Conservation (phyloP, 2,113 vertebrate species). For the Melospiza georgiana region DNA sequence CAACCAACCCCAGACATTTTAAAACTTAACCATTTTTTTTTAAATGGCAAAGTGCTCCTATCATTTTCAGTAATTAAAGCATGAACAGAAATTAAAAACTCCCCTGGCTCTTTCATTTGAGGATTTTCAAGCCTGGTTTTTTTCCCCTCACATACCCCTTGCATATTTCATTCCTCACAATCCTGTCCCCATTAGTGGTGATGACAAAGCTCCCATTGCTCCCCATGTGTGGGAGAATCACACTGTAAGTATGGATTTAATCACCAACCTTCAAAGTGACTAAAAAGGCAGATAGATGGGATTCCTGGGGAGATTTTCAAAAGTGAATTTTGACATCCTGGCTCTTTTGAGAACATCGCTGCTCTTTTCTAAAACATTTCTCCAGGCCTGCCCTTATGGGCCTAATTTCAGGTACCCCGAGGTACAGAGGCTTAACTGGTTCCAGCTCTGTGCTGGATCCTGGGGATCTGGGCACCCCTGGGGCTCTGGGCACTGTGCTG, state of each 20-base stretch:
- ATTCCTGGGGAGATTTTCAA: conserved; percentile 69
- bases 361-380: conserved; percentile 25
- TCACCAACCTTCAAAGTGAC: conserved; percentile 67
- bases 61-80: conserved; percentile 41
- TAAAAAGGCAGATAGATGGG: conserved; percentile 59
- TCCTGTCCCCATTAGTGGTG: conserved; percentile 63
- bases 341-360: conserved; percentile 27
- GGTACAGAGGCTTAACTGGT: conserved; percentile 14
- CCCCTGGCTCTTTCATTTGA: conserved; percentile 19
- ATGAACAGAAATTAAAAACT: conserved; percentile 29
- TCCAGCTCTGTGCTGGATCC: background rate
- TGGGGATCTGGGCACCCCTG: background rate
- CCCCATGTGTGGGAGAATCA: conserved; percentile 64
- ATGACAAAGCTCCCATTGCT: conserved; percentile 67
- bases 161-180: conserved; percentile 50
- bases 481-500: background rate
- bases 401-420: conserved; percentile 33
- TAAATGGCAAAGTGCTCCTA: background rate
- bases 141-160: background rate
- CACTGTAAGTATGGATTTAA: conserved; percentile 67
- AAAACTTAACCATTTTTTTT: background rate
- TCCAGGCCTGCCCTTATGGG: background rate
- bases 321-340: conserved; percentile 54
- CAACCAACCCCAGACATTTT: conserved; percentile 17
- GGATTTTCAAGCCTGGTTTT: background rate